phyloP scores from a whole-genome alignment of 2,888 invertebrate genomes.

The Hermodice carunculata region DNA sequence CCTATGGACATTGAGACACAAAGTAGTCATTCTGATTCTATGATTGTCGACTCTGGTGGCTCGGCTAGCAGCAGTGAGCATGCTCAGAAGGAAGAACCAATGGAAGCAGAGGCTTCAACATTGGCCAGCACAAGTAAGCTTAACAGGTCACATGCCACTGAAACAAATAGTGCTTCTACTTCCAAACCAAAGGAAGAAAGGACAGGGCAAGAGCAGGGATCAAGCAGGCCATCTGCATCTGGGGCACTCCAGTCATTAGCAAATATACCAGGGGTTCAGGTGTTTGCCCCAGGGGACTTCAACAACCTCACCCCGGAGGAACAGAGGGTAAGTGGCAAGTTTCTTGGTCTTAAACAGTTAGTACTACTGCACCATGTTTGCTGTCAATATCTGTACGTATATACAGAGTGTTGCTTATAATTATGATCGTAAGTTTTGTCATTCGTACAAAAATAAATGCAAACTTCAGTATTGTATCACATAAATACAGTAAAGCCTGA shows the following conservation, averaged over 20 bases:
- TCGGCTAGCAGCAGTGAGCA: not conserved
- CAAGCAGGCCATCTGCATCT: not conserved
- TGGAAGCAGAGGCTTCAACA: slow-evolving; percentile 41
- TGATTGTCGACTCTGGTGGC: no score
- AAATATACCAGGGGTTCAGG: slow-evolving; percentile 56
- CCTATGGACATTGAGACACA: no score
- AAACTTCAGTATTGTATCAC: no score
- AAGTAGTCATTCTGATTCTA: no score
- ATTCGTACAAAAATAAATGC: no score
- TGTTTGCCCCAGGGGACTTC: slow-evolving; percentile 57
- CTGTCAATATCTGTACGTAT: no score
- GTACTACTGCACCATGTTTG: no score
- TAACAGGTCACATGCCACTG: no score
- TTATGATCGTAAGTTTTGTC: no score
- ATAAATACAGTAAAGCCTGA: no score
- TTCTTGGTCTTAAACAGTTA: no score
- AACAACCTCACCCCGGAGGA: slow-evolving; percentile 51
- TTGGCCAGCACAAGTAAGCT: not conserved
- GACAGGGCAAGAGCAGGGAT: not conserved
- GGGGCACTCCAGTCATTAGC: not conserved
- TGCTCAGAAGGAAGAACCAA: slow-evolving; percentile 33
- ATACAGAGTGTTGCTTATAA: no score
- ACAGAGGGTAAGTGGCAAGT: slow-evolving; percentile 58
- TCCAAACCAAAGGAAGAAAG: slow-evolving; percentile 2
- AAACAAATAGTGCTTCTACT: not conserved